Evolutionary conservation across 92 coral and sea anemone species (phyloP).

Genomic region (Diadumene lineata): DNA sequence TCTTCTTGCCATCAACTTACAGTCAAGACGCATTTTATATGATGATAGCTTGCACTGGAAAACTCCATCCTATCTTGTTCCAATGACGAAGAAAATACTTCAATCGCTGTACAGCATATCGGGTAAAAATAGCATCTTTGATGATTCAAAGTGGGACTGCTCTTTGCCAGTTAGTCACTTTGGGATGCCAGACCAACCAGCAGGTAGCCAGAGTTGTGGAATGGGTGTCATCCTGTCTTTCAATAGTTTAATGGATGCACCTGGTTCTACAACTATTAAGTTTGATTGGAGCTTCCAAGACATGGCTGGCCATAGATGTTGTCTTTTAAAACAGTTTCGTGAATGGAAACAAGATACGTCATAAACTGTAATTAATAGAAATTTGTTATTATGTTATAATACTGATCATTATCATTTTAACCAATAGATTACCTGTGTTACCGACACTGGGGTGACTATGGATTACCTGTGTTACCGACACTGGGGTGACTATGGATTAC

Average conservation of each 20-base stretch:
- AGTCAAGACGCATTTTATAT: conserved; percentile 9
- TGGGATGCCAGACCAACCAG: conserved; percentile 42
- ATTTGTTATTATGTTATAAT: too few relatives aligned
- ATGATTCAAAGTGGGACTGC: conserved; percentile 23
- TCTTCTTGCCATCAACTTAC: conserved; percentile 34
- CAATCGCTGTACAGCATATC: conserved; percentile 12
- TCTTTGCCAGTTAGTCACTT: conserved; percentile 12
- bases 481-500: too few relatives aligned
- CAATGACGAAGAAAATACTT: conserved; percentile 10
- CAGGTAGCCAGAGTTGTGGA: conserved; percentile 24
- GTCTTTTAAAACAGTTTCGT: conserved; percentile 16
- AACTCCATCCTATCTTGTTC: conserved; percentile 17
- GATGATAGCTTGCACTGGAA: conserved; percentile 47
- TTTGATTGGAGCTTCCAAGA: conserved; percentile 16
- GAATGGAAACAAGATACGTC: conserved; percentile 20
- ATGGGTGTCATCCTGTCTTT: conserved; percentile 26
- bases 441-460: too few relatives aligned
- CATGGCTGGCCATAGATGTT: conserved; percentile 18
- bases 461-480: too few relatives aligned
- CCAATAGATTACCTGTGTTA: too few relatives aligned
- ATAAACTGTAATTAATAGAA: too few relatives aligned
- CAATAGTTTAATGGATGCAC: conserved; percentile 18
- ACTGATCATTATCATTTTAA: too few relatives aligned
- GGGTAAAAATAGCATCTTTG: too few relatives aligned
- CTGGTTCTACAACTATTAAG: too few relatives aligned